A percentile compares a stretch with the other conserved stretches of the same genome.
phyloP scores from a whole-genome alignment of 2,888 invertebrate genomes.

The Anarsia innoxiella region DNA sequence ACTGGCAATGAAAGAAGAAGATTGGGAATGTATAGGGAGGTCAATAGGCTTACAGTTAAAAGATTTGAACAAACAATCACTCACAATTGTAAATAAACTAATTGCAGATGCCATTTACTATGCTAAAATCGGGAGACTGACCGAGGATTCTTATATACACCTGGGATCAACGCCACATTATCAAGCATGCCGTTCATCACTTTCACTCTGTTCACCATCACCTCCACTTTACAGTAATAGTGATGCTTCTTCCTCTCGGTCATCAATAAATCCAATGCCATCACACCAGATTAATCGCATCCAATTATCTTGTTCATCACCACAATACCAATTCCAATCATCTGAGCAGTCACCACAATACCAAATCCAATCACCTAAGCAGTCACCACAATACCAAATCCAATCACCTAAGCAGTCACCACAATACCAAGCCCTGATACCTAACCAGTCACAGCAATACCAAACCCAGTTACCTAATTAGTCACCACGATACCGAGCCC shows the following conservation, averaged over 20 bases:
- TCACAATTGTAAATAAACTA: constrained; percentile 1
- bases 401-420: background rate
- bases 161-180: background rate
- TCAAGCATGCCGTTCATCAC: background rate
- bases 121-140: background rate
- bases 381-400: background rate
- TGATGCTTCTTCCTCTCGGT: background rate
- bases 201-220: background rate
- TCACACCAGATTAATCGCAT: background rate
- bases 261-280: background rate
- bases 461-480: background rate
- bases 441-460: background rate
- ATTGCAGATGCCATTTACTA: constrained; percentile 1
- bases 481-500: background rate
- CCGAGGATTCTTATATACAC: constrained; percentile 1
- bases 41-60: constrained; percentile 19
- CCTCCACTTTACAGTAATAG: background rate
- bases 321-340: background rate
- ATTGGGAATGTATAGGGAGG: constrained; percentile 19
- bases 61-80: constrained; percentile 4
- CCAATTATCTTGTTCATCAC: background rate
- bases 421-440: background rate
- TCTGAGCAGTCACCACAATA: background rate
- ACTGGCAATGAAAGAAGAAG: background rate
- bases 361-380: background rate